Conservation (phyloP, 1,140 invertebrate species). For the Leptinotarsa undecemlineata region DNA sequence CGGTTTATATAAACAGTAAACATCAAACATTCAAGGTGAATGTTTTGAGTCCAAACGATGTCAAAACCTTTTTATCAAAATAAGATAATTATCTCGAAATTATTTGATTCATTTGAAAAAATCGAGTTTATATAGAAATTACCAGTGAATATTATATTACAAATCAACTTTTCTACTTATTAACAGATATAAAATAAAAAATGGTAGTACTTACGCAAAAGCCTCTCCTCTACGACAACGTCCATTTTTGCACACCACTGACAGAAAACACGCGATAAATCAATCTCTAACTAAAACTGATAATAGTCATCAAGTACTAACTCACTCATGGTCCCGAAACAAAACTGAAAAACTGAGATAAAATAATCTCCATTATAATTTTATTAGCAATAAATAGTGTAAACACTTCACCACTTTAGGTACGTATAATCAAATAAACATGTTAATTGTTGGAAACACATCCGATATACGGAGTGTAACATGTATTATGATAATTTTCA, state of each 20-base stretch:
- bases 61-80: too few relatives aligned
- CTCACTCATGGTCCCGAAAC: conserved; percentile 1
- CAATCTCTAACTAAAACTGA: neutral
- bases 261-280: neutral
- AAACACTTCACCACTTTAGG: neutral
- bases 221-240: neutral
- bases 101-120: too few relatives aligned
- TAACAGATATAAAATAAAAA: neutral
- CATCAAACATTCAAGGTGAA: too few relatives aligned
- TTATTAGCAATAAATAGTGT: neutral
- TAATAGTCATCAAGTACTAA: neutral
- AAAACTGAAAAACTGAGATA: conserved; percentile 3
- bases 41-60: too few relatives aligned
- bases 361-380: neutral
- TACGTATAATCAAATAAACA: neutral
- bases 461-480: neutral
- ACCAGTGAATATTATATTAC: too few relatives aligned
- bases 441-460: neutral
- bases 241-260: neutral
- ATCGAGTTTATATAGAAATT: too few relatives aligned
- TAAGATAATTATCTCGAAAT: too few relatives aligned
- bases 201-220: neutral
- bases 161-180: too few relatives aligned
- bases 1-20: too few relatives aligned
- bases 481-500: too few relatives aligned